Percentiles rank a stretch among this genome's conserved stretches.
Conservation (phyloP, 2,113 vertebrate species). For the Microcebus lehilahytsara region DNA sequence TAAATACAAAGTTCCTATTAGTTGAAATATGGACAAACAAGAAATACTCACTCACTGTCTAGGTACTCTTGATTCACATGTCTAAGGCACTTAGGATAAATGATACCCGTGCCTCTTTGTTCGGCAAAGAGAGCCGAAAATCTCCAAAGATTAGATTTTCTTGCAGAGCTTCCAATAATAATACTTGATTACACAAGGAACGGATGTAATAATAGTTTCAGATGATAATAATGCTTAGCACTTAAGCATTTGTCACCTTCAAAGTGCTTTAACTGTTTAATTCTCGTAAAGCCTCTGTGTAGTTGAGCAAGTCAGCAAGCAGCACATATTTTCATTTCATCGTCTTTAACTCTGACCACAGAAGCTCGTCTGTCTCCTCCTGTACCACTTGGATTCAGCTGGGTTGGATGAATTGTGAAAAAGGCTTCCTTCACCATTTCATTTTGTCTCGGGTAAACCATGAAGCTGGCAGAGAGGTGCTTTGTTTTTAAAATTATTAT, state of each 20-base stretch:
- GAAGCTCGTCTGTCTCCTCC: background rate
- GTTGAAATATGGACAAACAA: slow-evolving; percentile 61
- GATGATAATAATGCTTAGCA: slow-evolving; percentile 21
- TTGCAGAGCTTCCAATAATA: slow-evolving; percentile 61
- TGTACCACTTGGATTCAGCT: background rate
- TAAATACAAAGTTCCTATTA: slow-evolving; percentile 61
- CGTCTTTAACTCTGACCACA: background rate
- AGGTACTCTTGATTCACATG: background rate
- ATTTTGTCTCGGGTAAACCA: background rate
- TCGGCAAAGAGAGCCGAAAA: slow-evolving; percentile 40
- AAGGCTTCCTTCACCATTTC: background rate
- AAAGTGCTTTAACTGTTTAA: slow-evolving; percentile 40
- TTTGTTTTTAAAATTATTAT: background rate
- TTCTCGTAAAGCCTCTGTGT: background rate
- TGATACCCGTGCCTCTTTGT: slow-evolving; percentile 34
- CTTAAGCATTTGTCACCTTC: slow-evolving; percentile 54
- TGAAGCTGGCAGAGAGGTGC: background rate
- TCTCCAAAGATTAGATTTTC: slow-evolving; percentile 60
- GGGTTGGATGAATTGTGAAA: background rate
- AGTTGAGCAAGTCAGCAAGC: background rate
- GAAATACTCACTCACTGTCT: slow-evolving; percentile 45
- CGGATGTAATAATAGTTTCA: slow-evolving; percentile 40
- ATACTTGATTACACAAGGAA: slow-evolving; percentile 51
- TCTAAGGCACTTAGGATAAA: slow-evolving; percentile 24
- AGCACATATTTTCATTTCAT: background rate